Percentiles rank a stretch among this genome's conserved stretches.
These are phyloP conservation scores for Drosophila subsilvestris DNA, from an alignment of 2,888 invertebrate genomes.

Conservation along the genomic window DNA sequence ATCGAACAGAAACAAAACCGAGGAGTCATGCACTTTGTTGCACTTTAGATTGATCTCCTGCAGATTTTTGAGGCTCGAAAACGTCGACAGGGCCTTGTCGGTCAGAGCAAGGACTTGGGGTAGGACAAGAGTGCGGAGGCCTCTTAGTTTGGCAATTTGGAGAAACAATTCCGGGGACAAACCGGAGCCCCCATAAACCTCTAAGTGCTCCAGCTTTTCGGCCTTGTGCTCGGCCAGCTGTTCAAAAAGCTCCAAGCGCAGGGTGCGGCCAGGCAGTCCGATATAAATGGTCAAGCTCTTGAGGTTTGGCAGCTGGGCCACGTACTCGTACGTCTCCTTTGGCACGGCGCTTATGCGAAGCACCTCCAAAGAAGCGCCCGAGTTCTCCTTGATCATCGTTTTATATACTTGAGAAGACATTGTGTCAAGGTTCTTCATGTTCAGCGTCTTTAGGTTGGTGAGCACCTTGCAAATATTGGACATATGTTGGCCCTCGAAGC, in stretches of 20 bases:
- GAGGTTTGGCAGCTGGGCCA: slow-evolving; percentile 54
- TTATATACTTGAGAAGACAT: neutral
- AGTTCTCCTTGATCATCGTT: neutral
- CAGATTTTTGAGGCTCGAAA: slow-evolving; percentile 34
- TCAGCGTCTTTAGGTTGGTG: slow-evolving; percentile 28
- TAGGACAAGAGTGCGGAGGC: slow-evolving; percentile 30
- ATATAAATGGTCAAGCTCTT: slow-evolving; percentile 37
- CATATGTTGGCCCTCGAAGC: neutral
- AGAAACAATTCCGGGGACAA: slow-evolving; percentile 7
- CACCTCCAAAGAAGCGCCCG: slow-evolving; percentile 31
- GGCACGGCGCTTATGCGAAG: slow-evolving; percentile 22
- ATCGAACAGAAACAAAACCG: slow-evolving; percentile 38
- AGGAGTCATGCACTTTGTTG: neutral
- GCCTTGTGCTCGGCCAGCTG: slow-evolving; percentile 36
- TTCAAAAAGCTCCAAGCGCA: slow-evolving; percentile 23
- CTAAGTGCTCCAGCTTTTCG: slow-evolving; percentile 37
- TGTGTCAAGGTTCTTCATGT: slow-evolving; percentile 7
- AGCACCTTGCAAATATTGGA: slow-evolving; percentile 2
- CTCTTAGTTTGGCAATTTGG: slow-evolving; percentile 30
- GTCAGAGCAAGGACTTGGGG: neutral
- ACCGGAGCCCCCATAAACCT: slow-evolving; percentile 7
- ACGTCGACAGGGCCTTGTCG: slow-evolving; percentile 5
- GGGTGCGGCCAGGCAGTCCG: neutral
- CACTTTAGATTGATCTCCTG: slow-evolving; percentile 43
- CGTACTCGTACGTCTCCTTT: slow-evolving; percentile 21